Conservation (phyloP, 2,888 invertebrate species). For the Netelia fuscicornis region DNA sequence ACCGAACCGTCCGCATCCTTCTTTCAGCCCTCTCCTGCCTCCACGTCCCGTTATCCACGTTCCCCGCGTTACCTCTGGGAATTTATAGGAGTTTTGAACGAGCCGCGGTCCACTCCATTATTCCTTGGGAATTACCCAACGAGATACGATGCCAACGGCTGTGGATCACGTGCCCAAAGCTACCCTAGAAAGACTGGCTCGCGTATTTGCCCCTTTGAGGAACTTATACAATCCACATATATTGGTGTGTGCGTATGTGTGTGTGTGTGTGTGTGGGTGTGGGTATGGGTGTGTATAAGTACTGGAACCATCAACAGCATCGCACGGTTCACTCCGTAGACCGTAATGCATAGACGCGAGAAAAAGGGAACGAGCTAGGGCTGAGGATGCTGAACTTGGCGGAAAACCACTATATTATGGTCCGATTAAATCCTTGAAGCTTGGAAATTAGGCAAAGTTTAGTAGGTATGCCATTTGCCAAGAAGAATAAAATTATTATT, state of each 20-base stretch:
- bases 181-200: constrained; percentile 43
- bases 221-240: background rate
- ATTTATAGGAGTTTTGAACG: constrained; percentile 82
- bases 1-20: too few relatives aligned
- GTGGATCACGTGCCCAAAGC: constrained; percentile 55
- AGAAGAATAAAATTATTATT: background rate
- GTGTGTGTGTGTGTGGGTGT: too few relatives aligned
- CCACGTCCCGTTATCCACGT: constrained; percentile 35
- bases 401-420: constrained; percentile 36
- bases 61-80: constrained; percentile 71
- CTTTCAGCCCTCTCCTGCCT: background rate
- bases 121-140: constrained; percentile 76
- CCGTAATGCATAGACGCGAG: constrained; percentile 38
- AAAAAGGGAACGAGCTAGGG: constrained; percentile 3
- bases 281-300: background rate
- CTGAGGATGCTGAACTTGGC: background rate
- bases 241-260: background rate
- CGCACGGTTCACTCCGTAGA: constrained; percentile 17
- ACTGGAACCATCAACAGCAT: constrained; percentile 31
- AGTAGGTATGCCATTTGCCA: background rate
- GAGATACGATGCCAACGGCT: constrained; percentile 70
- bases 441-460: background rate
- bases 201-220: constrained; percentile 5
- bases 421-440: constrained; percentile 19
- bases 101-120: constrained; percentile 78